Conservation (phyloP, 1,140 invertebrate species). For the Plectus sambesii region DNA sequence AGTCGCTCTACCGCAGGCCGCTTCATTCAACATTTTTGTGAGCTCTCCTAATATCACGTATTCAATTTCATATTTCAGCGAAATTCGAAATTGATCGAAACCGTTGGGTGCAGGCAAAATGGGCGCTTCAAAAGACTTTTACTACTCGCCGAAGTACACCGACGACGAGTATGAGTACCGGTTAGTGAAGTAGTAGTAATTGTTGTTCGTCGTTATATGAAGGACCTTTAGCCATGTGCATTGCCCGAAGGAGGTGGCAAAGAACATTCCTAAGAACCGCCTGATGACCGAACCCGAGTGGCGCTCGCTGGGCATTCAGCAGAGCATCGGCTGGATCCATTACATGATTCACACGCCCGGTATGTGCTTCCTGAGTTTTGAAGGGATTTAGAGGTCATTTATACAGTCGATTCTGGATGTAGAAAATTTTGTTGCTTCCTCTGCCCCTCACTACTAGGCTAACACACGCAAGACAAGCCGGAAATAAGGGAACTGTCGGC, state of each 20-base stretch:
- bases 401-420: too few species aligned
- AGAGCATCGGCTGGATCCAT: conserved; percentile 86
- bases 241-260: conserved; percentile 70
- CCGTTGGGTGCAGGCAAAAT: conserved; percentile 12
- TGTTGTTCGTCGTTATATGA: conserved; percentile 3
- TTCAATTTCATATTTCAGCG: too few species aligned
- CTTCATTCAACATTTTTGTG: too few species aligned
- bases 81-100: too few species aligned
- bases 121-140: conserved; percentile 26
- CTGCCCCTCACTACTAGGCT: too few species aligned
- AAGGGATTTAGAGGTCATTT: too few species aligned
- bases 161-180: conserved; percentile 72
- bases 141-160: conserved; percentile 74
- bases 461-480: too few species aligned
- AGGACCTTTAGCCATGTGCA: conserved; percentile 61
- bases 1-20: too few species aligned
- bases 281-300: conserved; percentile 90
- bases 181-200: conserved; percentile 4
- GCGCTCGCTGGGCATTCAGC: conserved; percentile 84
- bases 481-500: too few species aligned
- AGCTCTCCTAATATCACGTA: too few species aligned
- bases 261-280: conserved; percentile 72
- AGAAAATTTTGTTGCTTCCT: too few species aligned
- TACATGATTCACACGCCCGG: conserved; percentile 89
- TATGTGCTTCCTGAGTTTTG: too few species aligned